phyloP scores from a whole-genome alignment of 2,113 vertebrate genomes.

The Euleptes europaea region DNA sequence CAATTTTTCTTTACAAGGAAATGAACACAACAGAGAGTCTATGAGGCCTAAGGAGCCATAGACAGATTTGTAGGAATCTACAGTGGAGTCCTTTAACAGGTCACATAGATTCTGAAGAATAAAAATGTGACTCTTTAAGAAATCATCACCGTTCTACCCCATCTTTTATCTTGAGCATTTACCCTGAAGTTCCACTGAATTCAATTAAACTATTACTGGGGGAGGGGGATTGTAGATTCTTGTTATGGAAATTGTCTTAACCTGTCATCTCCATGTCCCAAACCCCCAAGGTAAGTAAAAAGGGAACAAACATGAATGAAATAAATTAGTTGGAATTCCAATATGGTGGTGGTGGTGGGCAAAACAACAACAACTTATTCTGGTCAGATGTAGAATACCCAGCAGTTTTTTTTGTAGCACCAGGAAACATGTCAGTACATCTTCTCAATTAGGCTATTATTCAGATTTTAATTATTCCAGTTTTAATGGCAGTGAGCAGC shows the following conservation, averaged over 20 bases:
- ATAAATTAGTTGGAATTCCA: background rate
- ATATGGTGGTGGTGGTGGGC: no score
- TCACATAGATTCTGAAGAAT: background rate
- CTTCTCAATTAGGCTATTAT: background rate
- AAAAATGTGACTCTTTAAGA: no score
- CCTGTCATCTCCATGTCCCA: background rate
- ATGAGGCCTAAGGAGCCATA: background rate
- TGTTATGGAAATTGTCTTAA: background rate
- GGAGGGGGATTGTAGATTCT: background rate
- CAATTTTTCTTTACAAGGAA: background rate
- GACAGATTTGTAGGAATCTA: background rate
- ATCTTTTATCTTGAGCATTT: background rate
- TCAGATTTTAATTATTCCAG: rapidly evolving
- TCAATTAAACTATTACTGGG: background rate
- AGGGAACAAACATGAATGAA: background rate
- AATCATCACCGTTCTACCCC: background rate
- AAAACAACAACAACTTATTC: background rate
- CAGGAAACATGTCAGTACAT: background rate
- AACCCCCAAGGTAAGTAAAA: background rate
- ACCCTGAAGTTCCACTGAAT: background rate
- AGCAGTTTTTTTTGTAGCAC: background rate
- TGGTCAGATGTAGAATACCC: background rate
- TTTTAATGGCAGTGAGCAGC: background rate
- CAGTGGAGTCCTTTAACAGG: background rate
- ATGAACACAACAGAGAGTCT: background rate